A percentile compares a stretch with the other conserved stretches of the same genome.
Evolutionary conservation across 2,888 invertebrate species (phyloP).

Genomic region (Luffia ferchaultella): DNA sequence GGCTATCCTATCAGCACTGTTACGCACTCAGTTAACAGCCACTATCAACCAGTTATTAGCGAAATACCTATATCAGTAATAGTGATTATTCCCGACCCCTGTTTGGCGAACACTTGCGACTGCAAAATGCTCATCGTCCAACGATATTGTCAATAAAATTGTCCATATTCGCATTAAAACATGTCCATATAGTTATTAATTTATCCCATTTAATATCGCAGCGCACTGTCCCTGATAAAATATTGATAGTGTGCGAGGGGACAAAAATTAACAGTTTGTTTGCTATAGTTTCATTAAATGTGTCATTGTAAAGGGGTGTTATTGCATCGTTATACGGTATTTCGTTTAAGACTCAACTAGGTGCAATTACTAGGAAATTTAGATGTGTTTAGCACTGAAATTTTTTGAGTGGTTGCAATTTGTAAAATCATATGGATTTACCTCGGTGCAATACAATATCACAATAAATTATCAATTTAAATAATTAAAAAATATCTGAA

Average conservation of each 20-base stretch:
- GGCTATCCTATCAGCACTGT: background rate
- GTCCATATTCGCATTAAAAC: conserved; percentile 67
- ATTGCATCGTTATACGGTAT: too few species aligned
- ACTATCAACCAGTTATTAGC: conserved; percentile 30
- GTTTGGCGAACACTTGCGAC: conserved; percentile 59
- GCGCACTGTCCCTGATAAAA: conserved; percentile 59
- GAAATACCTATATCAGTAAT: conserved; percentile 29
- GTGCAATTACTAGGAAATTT: too few species aligned
- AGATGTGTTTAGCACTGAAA: too few species aligned
- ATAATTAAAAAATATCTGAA: too few species aligned
- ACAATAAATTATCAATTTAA: too few species aligned
- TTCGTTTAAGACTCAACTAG: too few species aligned
- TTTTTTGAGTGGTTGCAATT: too few species aligned
- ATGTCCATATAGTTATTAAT: conserved; percentile 65
- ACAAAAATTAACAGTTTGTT: background rate
- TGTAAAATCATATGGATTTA: too few species aligned
- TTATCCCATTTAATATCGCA: conserved; percentile 65
- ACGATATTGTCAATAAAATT: conserved; percentile 67
- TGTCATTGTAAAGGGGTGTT: too few species aligned
- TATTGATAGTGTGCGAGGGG: conserved; percentile 48
- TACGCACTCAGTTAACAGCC: conserved; percentile 18
- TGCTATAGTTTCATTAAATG: too few species aligned
- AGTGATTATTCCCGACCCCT: conserved; percentile 27
- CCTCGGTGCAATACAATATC: too few species aligned
- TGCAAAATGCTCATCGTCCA: conserved; percentile 62